Base-by-base conservation (phyloP, 2,113 vertebrate species). In the Ctenodactylus gundi region DNA sequence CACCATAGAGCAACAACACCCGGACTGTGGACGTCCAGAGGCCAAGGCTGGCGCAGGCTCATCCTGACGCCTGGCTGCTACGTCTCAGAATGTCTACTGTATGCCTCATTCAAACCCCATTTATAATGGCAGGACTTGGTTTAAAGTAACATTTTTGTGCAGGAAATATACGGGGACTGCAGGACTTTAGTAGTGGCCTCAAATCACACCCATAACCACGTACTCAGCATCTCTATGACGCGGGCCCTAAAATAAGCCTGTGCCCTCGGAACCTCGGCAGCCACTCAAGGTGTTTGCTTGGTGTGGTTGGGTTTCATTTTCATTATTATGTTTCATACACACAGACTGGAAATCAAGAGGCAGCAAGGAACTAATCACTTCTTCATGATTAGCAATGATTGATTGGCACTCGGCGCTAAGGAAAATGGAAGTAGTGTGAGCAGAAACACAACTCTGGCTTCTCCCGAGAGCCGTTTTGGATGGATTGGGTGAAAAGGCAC, bases 381-480 rank as follows among this genome's bases (percentile, higher is more conserved):
- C 18, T 64, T 18, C 3, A 4, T 0, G 1, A n/a, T n/a, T n/a
- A n/a, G 12, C 0, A 21, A 20, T 1, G 9, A 27, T 6, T 0
- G 4, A 41, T n/a, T 9, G 6, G 13, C 51, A 6, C 1, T 0
- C 18, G 2, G 39, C 2, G 31, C n/a, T 9, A 29, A 60, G 78
- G 55, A 39, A 31, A 18, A 36, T 18, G 67, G 70, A 34, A 10
- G 1, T 6, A 57, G n/a, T n/a, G n/a, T n/a, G 41, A 27, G 49
- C 25, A 64, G 34, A 85, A 85, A 2, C 23, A 17, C 39, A 7
- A 31, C 14, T 72, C 62, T n/a, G 31, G 39, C 36, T 65, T 46
- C 34, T 4, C 6, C 39, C 3, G 14, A 62, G 46, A 73, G 34
- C 4, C 13, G 0, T 23, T 64, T 6, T 23, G 55, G 9, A 20